phyloP scores from a whole-genome alignment of 2,797 vertebrate species.

The Melanotaenia pygmaea region DNA sequence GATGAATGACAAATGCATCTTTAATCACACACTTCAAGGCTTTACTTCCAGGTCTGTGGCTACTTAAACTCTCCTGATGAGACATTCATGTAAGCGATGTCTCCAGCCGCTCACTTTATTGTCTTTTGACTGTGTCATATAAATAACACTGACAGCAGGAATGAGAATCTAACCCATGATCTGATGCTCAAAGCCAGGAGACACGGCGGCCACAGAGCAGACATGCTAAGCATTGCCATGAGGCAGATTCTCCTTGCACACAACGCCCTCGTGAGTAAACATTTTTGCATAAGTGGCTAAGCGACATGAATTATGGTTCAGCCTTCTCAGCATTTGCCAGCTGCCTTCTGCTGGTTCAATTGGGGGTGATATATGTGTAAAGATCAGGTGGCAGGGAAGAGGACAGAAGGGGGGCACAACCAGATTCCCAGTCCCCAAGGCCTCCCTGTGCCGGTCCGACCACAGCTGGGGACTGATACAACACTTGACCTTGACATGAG shows the following conservation, averaged over 20 bases:
- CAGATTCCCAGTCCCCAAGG: slow-evolving; percentile 66
- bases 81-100: slow-evolving; percentile 29
- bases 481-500: slow-evolving; percentile 77
- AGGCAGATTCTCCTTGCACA: slow-evolving; percentile 61
- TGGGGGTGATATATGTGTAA: slow-evolving; percentile 79
- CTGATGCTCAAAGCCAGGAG: slow-evolving; percentile 44
- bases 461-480: slow-evolving; percentile 73
- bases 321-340: slow-evolving; percentile 71
- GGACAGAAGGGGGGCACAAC: slow-evolving; percentile 39
- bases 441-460: slow-evolving; percentile 51
- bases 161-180: slow-evolving; percentile 47
- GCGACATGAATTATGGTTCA: slow-evolving; percentile 76
- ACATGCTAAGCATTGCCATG: slow-evolving; percentile 69
- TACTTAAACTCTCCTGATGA: slow-evolving; percentile 6
- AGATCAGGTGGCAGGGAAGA: slow-evolving; percentile 77
- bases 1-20: too few relatives aligned
- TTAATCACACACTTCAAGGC: not conserved
- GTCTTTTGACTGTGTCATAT: slow-evolving; percentile 50
- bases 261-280: slow-evolving; percentile 78
- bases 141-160: slow-evolving; percentile 55
- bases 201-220: slow-evolving; percentile 46
- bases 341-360: slow-evolving; percentile 73
- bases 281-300: slow-evolving; percentile 81
- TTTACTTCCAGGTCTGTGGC: too few relatives aligned
- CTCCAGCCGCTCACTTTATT: slow-evolving; percentile 18